Base-by-base conservation (phyloP, 2,888 invertebrate genomes). In the Erebia ligea region DNA sequence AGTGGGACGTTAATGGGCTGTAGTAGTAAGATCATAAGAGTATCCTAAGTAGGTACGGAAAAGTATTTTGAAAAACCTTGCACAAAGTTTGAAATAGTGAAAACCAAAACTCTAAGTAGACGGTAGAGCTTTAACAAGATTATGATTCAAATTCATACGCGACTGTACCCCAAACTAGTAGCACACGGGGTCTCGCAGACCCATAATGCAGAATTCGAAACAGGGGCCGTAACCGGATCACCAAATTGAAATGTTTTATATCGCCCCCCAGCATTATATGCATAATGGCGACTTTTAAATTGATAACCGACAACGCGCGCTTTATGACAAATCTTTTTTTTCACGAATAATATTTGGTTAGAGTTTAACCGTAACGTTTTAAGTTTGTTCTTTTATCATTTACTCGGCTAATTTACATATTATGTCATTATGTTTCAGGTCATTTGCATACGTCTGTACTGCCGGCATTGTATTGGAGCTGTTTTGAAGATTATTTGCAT, bases 161-260 rank as follows among this genome's bases (percentile, higher is more conserved):
- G 70, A 69, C 61, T 70, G 65, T 75, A 63, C 91, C 87, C 81
- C 77, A 85, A 90, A 91, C 89, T 89, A 89, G 87, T 87, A 86
- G 83, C 86, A 80, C 88, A 86, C 89, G 90, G 90, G 91, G 90
- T 85, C 87, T 90, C 87, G 84, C 89, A 88, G 90, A 85, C 85
- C 90, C 91, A 92, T 90, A 91, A 91, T 89, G 86, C 90, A 87
- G 89, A 90, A 89, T 89, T 45, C 83, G 84, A 86, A 88, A 84
- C 86, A 84, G 87, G 91, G 89, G 87, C 82, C 86, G 88, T 87
- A 92, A 92, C 93, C 92, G 92, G 93, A 92, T 92, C 91, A 86
- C 90, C 84, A 93, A 92, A 93, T 93, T 92, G 93, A 92, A 93
- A 93, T 93, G 93, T 93, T 92, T 92, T 93, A 93, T 92, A 86